A percentile compares a stretch with the other conserved stretches of the same genome.
phyloP scores from a whole-genome alignment of 2,797 vertebrate genomes.

The Emys orbicularis region DNA sequence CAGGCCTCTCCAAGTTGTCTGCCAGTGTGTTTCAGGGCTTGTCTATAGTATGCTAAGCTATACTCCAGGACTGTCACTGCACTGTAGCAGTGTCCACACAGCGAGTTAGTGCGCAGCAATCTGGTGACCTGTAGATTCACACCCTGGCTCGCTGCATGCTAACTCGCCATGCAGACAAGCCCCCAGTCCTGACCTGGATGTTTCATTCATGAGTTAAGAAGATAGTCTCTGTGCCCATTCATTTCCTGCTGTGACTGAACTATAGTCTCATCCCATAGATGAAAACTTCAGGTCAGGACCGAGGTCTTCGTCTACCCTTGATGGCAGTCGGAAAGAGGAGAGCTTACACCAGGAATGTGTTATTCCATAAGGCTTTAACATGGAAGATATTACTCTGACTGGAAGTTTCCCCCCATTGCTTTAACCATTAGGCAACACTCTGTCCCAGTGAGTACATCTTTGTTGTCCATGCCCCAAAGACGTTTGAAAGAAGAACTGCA shows the following conservation, averaged over 20 bases:
- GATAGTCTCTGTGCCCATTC: fast-evolving
- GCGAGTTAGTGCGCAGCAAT: neutral
- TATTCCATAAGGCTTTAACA: neutral
- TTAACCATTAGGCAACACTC: neutral
- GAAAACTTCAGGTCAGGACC: neutral
- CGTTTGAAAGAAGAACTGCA: neutral
- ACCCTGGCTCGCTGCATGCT: neutral
- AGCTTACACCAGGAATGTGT: neutral
- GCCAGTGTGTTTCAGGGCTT: neutral
- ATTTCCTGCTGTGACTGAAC: neutral
- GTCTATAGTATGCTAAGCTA: neutral
- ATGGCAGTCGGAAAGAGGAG: neutral
- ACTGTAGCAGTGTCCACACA: neutral
- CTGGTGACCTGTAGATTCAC: neutral
- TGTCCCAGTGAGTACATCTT: neutral
- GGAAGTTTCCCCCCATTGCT: neutral
- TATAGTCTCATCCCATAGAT: neutral
- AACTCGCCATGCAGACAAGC: too few species aligned
- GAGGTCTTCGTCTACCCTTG: neutral
- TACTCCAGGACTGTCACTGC: neutral
- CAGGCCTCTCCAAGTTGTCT: neutral
- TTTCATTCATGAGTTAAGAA: neutral
- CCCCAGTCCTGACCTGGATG: neutral
- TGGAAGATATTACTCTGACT: neutral
- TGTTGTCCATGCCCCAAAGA: neutral